Percentiles rank a stretch among this genome's conserved stretches.
phyloP scores from a whole-genome alignment of 2,888 invertebrate genomes.

The Copidosoma aretas region DNA sequence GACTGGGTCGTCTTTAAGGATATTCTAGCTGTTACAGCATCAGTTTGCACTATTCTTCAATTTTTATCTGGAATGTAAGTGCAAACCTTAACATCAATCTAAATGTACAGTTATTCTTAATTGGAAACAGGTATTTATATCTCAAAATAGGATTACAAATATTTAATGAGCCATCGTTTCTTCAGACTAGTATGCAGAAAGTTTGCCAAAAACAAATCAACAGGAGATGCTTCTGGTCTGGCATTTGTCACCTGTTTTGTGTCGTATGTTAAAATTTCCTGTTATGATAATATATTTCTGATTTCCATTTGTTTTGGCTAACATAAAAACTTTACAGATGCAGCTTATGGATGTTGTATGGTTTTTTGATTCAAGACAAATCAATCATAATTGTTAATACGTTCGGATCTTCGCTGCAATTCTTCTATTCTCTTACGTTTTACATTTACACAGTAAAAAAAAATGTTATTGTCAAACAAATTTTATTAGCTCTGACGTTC shows the following conservation, averaged over 20 bases:
- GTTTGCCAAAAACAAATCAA: slow-evolving; percentile 76
- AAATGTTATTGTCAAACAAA: slow-evolving; percentile 70
- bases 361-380: slow-evolving; percentile 74
- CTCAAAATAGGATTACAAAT: slow-evolving; percentile 7
- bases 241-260: slow-evolving; percentile 80
- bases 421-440: slow-evolving; percentile 74
- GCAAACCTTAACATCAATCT: background rate
- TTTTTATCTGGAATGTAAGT: slow-evolving; percentile 88
- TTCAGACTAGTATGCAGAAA: slow-evolving; percentile 78
- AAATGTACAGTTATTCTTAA: background rate
- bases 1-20: slow-evolving; percentile 29
- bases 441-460: slow-evolving; percentile 78
- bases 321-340: slow-evolving; percentile 66
- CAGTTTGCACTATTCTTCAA: slow-evolving; percentile 79
- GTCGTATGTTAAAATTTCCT: slow-evolving; percentile 66
- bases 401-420: slow-evolving; percentile 76
- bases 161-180: slow-evolving; percentile 29
- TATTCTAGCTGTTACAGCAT: slow-evolving; percentile 68
- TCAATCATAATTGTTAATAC: slow-evolving; percentile 78
- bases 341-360: slow-evolving; percentile 82
- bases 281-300: slow-evolving; percentile 19
- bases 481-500: slow-evolving; percentile 65
- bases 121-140: background rate
- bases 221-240: slow-evolving; percentile 77
- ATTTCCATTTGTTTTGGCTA: slow-evolving; percentile 27